Evolutionary conservation across 2,113 vertebrate species (phyloP).

Genomic region (Cyphomyrus plagiostoma): DNA sequence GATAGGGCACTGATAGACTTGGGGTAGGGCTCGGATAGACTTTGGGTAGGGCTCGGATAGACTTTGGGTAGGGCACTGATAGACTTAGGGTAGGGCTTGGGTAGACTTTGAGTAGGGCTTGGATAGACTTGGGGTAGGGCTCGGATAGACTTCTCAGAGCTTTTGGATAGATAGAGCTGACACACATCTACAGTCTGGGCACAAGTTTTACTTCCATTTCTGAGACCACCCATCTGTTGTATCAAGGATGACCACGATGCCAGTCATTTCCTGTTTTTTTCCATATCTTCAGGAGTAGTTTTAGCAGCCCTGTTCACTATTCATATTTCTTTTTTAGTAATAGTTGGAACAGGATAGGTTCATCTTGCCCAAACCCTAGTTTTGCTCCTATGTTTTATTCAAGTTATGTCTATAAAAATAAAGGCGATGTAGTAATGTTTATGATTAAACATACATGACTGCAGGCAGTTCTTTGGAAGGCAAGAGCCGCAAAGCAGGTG

Average conservation of each 20-base stretch:
- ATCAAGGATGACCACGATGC: not conserved
- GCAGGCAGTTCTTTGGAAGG: not conserved
- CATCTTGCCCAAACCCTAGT: not conserved
- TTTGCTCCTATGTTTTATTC: not conserved
- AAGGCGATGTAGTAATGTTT: not conserved
- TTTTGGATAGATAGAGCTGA: not conserved
- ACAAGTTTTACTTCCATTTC: not conserved
- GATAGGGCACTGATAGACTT: not conserved
- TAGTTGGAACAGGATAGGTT: not conserved
- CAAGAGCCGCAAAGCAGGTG: not conserved
- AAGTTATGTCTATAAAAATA: not conserved
- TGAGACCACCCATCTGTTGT: not conserved
- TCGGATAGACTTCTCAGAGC: too few relatives aligned
- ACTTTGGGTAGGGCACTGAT: too few relatives aligned
- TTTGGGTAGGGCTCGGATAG: too few relatives aligned
- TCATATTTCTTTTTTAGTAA: conserved; percentile 7
- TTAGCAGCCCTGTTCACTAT: not conserved
- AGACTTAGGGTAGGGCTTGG: too few relatives aligned
- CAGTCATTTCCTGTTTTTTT: not conserved
- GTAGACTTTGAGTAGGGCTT: too few relatives aligned
- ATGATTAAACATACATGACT: not conserved
- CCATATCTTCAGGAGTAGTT: not conserved
- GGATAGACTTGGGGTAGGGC: not conserved
- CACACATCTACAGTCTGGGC: not conserved
- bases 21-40: too few relatives aligned